Conservation (phyloP, 2,113 vertebrate genomes). For the Ancistrus triradiatus region DNA sequence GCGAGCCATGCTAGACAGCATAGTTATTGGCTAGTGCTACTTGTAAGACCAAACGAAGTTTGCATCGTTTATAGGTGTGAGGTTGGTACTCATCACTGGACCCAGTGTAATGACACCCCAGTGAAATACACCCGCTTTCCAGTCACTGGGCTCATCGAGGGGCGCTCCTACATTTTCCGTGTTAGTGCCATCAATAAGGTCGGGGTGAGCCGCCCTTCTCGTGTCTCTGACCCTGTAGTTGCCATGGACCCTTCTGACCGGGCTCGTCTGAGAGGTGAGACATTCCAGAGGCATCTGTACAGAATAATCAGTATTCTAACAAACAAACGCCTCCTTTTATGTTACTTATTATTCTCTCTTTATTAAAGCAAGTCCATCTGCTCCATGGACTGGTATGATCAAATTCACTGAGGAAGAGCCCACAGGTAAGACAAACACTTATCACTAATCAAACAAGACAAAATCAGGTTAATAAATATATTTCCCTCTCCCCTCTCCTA, state of each 20-base stretch:
- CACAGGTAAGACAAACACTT: slow-evolving; percentile 66
- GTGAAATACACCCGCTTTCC: slow-evolving; percentile 97
- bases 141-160: slow-evolving; percentile 90
- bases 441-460: background rate
- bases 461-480: background rate
- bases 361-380: slow-evolving; percentile 80
- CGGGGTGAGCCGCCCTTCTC: slow-evolving; percentile 83
- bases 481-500: slow-evolving; percentile 53
- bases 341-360: background rate
- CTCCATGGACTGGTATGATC: slow-evolving; percentile 97
- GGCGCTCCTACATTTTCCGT: slow-evolving; percentile 88
- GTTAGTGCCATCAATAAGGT: slow-evolving; percentile 86
- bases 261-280: slow-evolving; percentile 80
- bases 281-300: background rate
- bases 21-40: no score
- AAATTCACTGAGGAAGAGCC: slow-evolving; percentile 97
- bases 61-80: slow-evolving; percentile 85
- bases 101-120: slow-evolving; percentile 90
- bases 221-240: slow-evolving; percentile 82
- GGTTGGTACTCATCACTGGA: slow-evolving; percentile 87
- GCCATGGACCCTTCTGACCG: slow-evolving; percentile 91
- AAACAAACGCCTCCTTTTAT: no score
- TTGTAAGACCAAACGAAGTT: no score
- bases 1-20: no score
- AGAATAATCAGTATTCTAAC: background rate